A percentile compares a stretch with the other conserved stretches of the same genome.
These are phyloP conservation scores for Diarsia mendica DNA, from an alignment of 2,888 invertebrate genomes.

Conservation along the genomic window DNA sequence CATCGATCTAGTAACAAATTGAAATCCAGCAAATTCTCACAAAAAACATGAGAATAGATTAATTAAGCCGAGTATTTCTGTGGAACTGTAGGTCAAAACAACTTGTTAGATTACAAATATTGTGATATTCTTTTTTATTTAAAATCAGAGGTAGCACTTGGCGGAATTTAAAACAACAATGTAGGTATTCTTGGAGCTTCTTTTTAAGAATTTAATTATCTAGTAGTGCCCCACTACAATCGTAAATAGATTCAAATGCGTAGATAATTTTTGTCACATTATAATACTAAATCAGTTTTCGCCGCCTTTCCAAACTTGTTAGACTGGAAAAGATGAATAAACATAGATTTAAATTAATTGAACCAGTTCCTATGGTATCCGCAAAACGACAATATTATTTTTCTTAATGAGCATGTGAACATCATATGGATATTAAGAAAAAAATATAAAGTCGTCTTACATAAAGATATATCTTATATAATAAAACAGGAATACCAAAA, in stretches of 20 bases:
- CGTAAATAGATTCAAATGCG: not conserved
- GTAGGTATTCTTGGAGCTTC: too few species aligned
- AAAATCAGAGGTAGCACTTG: not conserved
- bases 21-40: too few species aligned
- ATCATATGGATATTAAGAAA: too few species aligned
- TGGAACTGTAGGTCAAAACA: not conserved
- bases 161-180: not conserved
- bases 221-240: not conserved
- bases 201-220: not conserved
- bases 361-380: conserved; percentile 27
- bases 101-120: not conserved
- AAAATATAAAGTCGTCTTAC: too few species aligned
- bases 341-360: conserved; percentile 27
- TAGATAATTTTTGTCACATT: conserved; percentile 7
- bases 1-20: too few species aligned
- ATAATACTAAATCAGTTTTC: conserved; percentile 24
- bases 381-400: conserved; percentile 1
- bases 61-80: not conserved
- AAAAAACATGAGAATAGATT: not conserved
- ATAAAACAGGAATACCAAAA: not conserved
- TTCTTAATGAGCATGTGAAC: not conserved
- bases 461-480: too few species aligned
- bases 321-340: conserved; percentile 37
- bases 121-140: not conserved
- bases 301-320: conserved; percentile 53